phyloP scores from a whole-genome alignment of 1,140 invertebrate genomes.

The Anoplolepis gracilipes region DNA sequence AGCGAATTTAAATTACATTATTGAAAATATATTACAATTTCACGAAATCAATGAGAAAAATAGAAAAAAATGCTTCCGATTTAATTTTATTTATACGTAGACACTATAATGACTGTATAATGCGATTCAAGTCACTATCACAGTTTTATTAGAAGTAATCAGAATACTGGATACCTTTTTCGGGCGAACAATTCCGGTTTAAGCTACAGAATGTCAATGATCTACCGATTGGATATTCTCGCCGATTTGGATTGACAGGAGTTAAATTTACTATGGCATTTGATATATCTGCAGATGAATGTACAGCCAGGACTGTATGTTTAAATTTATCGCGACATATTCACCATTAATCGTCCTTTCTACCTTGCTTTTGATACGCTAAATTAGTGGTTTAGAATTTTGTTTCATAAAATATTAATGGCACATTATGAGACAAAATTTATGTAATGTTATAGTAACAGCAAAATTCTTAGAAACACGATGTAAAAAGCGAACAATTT shows the following conservation, averaged over 20 bases:
- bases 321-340: constrained; percentile 35
- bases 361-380: neutral
- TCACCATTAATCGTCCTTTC: constrained; percentile 1
- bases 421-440: too few relatives aligned
- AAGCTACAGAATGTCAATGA: constrained; percentile 43
- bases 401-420: constrained; percentile 17
- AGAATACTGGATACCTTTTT: constrained; percentile 26
- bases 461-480: neutral
- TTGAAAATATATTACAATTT: too few relatives aligned
- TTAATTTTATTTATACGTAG: neutral
- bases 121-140: neutral
- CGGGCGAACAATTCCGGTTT: constrained; percentile 47
- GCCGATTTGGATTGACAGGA: constrained; percentile 21
- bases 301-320: constrained; percentile 13
- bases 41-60: neutral
- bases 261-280: constrained; percentile 48
- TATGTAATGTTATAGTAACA: neutral
- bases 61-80: neutral
- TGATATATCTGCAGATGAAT: constrained; percentile 40
- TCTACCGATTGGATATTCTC: constrained; percentile 29
- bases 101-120: neutral
- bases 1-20: neutral
- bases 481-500: neutral
- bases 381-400: neutral
- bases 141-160: constrained; percentile 46